Evolutionary conservation across 2,113 vertebrate species (phyloP), one percentile per base, ranked within the genome.

Genomic region (Tretioscincus oriximinensis): DNA sequence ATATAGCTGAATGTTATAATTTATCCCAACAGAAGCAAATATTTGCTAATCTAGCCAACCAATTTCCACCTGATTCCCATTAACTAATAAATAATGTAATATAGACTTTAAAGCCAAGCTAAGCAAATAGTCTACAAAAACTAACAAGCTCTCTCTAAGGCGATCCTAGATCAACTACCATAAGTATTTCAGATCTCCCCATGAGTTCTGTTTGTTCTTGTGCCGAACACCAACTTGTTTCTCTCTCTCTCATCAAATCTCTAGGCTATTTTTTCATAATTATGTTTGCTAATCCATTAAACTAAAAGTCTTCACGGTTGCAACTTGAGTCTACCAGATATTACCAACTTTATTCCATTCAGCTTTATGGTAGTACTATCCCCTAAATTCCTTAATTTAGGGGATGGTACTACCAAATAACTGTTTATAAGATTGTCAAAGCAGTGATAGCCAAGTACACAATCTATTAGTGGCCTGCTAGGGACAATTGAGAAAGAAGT

Each of bases 51-150:
- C 81, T 77, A 89, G 82, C 77, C 81, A 3, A 0, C 12, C 82
- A 72, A 68, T 51, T 85, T 31, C 1, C 73, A 45, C 14, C 45
- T 0, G 0, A 12, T 69, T 24, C 6, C 54, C 86, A 35, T 67
- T 84, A 78, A 31, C 64, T n/a, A 24, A 45, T 75, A 66, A 87
- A 67, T 75, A 67, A 83, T 51, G 28, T 1, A 82, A 84, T 5
- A 47, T 18, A 51, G 67, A 58, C 26, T 79, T 86, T 12, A 54
- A 74, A 80, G 35, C 45, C 80, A 61, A 77, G 4, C 66, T 29
- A 79, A 66, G 73, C 0, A 31, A 85, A 60, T 28, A 87, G 79
- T 78, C 51, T 20, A 31, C 54, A 63, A 76, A 9, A 73, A 83
- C 77, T 45, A n/a, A 51, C 1, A 49, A 61, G 71, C 74, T 18